These are phyloP conservation scores for Chascanopsetta lugubris DNA, from an alignment of 2,113 vertebrate species.

Conservation along the genomic window DNA sequence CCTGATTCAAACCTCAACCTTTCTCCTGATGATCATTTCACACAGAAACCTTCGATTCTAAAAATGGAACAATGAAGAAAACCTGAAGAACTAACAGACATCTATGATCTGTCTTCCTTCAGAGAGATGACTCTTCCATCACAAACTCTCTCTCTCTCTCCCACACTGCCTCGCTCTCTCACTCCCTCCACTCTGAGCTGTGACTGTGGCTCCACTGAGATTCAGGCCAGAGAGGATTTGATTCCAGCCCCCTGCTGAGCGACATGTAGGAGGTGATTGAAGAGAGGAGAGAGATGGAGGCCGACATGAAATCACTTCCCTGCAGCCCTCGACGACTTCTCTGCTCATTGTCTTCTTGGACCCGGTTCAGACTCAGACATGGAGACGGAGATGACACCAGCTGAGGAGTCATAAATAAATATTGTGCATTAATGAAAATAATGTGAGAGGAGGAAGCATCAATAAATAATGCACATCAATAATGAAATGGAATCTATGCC, in stretches of 20 bases:
- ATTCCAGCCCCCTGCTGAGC: slow-evolving; percentile 73
- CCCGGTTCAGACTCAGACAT: slow-evolving; percentile 46
- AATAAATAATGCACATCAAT: slow-evolving; percentile 10
- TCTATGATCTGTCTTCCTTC: too few relatives aligned
- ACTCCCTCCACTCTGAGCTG: slow-evolving; percentile 52
- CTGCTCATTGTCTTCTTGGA: slow-evolving; percentile 35
- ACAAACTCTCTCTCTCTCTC: slow-evolving; percentile 27
- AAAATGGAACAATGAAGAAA: too few relatives aligned
- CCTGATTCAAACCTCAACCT: too few relatives aligned
- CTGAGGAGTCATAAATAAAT: slow-evolving; percentile 40
- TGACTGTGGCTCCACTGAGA: slow-evolving; percentile 58
- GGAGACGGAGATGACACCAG: slow-evolving; percentile 24
- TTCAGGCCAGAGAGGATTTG: slow-evolving; percentile 81
- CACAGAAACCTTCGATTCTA: too few relatives aligned
- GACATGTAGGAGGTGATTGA: slow-evolving; percentile 76
- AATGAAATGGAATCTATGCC: background rate
- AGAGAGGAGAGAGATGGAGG: slow-evolving; percentile 39
- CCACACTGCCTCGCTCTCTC: too few relatives aligned
- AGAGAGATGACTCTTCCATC: slow-evolving; percentile 26
- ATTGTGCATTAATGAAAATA: slow-evolving; percentile 44
- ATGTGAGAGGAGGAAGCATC: slow-evolving; percentile 13
- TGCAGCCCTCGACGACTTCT: slow-evolving; percentile 23
- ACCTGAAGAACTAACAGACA: too few relatives aligned
- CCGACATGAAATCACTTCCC: slow-evolving; percentile 27
- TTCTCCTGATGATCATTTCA: too few relatives aligned